Percentiles rank a stretch among this genome's conserved stretches.
phyloP scores from a whole-genome alignment of 2,113 vertebrate genomes.

The Mesoclemmys tuberculata region DNA sequence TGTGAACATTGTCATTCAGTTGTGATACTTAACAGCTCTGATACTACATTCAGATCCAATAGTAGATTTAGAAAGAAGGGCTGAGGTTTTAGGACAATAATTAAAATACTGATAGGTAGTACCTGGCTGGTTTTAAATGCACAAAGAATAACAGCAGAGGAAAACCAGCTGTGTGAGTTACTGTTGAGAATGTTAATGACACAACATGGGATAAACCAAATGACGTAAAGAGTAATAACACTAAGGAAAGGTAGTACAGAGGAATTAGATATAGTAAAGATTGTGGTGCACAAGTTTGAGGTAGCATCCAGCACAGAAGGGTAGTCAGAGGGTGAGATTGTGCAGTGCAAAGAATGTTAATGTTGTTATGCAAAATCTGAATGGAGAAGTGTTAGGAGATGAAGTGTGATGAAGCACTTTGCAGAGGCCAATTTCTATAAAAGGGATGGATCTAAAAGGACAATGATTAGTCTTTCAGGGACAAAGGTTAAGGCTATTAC shows the following conservation, averaged over 20 bases:
- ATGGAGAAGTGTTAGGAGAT: neutral
- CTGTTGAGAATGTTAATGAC: constrained; percentile 1
- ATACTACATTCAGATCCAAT: neutral
- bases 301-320: neutral
- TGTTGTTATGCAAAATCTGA: constrained; percentile 6
- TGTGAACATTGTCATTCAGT: neutral
- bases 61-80: neutral
- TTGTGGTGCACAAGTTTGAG: neutral
- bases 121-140: neutral
- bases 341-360: neutral
- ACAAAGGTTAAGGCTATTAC: constrained; percentile 41
- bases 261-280: constrained; percentile 12
- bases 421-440: constrained; percentile 21
- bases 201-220: constrained; percentile 1
- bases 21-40: neutral
- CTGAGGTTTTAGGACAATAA: neutral
- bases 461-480: neutral
- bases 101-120: neutral
- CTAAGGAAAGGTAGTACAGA: neutral
- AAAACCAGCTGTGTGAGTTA: neutral
- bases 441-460: constrained; percentile 2
- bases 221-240: neutral
- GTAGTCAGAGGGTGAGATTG: neutral
- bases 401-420: constrained; percentile 1
- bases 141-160: neutral